These are phyloP conservation scores for Uromys caudimaculatus DNA, from an alignment of 2,797 vertebrate genomes.

Conservation along the genomic window DNA sequence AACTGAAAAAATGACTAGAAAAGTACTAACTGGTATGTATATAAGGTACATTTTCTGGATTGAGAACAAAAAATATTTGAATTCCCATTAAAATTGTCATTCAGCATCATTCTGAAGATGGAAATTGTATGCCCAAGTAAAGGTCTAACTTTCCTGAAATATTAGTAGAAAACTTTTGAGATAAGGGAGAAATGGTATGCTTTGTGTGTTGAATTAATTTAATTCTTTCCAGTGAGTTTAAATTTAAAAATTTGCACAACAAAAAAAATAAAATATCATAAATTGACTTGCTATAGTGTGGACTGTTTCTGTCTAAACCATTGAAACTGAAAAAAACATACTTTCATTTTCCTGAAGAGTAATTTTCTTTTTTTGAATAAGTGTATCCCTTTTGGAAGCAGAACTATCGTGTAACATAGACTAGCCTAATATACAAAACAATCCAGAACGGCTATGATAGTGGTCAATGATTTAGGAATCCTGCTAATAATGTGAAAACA, in stretches of 20 bases:
- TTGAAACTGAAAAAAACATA: constrained; percentile 16
- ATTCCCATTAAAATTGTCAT: constrained; percentile 22
- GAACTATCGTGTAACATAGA: not conserved
- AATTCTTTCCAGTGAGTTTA: not conserved
- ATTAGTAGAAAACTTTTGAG: not conserved
- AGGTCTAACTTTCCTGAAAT: constrained; percentile 36
- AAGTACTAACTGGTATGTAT: constrained; percentile 25
- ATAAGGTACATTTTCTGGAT: constrained; percentile 35
- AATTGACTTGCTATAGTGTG: not conserved
- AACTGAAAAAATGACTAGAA: constrained; percentile 50
- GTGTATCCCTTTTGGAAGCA: not conserved
- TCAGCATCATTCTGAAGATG: not conserved
- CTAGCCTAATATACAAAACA: not conserved
- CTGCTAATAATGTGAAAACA: not conserved
- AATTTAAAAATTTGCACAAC: not conserved
- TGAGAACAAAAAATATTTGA: not conserved
- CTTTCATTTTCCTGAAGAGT: not conserved
- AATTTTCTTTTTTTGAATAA: not conserved
- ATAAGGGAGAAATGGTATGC: not conserved
- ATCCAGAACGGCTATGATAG: not conserved
- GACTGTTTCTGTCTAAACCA: not conserved
- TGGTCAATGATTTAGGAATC: constrained; percentile 2
- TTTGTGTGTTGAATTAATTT: not conserved
- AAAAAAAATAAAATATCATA: not conserved
- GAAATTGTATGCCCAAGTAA: not conserved